phyloP scores from a whole-genome alignment of 2,113 vertebrate genomes.

The Melanerpes formicivorus region DNA sequence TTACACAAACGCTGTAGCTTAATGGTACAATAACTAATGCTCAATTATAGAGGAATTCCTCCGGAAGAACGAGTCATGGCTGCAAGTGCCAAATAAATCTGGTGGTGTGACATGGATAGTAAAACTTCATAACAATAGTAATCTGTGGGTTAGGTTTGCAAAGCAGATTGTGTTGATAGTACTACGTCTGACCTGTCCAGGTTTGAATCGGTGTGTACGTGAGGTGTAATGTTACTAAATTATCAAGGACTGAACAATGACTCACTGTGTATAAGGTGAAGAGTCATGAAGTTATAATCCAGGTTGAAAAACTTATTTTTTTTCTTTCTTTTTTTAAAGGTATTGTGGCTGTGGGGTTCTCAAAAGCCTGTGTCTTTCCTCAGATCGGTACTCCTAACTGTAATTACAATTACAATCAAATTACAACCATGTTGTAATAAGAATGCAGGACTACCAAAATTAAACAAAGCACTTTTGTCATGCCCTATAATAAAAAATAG shows the following conservation, averaged over 20 bases:
- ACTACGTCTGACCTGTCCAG: background rate
- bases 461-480: background rate
- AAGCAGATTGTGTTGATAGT: slow-evolving; percentile 33
- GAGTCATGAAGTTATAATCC: background rate
- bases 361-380: background rate
- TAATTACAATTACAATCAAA: too few species aligned
- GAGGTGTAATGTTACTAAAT: background rate
- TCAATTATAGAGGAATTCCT: slow-evolving; percentile 77
- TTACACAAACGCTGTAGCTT: slow-evolving; percentile 74
- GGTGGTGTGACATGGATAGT: slow-evolving; percentile 71
- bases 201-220: background rate
- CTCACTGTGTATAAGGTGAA: background rate
- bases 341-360: background rate
- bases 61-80: slow-evolving; percentile 74
- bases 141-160: slow-evolving; percentile 52
- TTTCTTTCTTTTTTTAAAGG: too few species aligned
- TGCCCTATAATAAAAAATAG: background rate
- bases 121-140: slow-evolving; percentile 78
- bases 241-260: background rate
- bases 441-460: background rate
- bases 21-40: slow-evolving; percentile 68
- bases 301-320: background rate
- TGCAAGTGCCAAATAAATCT: slow-evolving; percentile 76
- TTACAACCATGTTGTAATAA: background rate
- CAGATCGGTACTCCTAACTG: background rate